These are phyloP conservation scores for Lamprotornis superbus DNA, from an alignment of 2,113 vertebrate genomes.

Conservation along the genomic window DNA sequence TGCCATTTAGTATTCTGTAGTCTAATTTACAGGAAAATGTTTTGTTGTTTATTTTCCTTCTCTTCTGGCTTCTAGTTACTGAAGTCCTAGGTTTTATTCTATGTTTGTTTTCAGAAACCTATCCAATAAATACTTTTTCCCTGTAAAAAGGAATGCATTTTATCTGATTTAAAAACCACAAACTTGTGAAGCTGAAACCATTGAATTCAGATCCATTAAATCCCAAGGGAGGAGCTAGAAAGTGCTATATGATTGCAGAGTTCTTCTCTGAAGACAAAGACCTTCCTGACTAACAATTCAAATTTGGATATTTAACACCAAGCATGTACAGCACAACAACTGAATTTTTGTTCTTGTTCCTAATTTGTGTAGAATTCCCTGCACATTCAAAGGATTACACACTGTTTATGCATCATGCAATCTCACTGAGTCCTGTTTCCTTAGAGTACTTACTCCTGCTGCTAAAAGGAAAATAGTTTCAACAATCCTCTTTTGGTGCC, in stretches of 20 bases:
- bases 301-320: background rate
- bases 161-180: slow-evolving; percentile 15
- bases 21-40: background rate
- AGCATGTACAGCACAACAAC: background rate
- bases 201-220: background rate
- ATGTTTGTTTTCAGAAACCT: slow-evolving; percentile 24
- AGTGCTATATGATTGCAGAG: background rate
- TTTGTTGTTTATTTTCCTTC: background rate
- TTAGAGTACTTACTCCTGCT: slow-evolving; percentile 74
- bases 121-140: slow-evolving; percentile 8
- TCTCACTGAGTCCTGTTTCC: slow-evolving; percentile 67
- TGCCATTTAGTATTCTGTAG: background rate
- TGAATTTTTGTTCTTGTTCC: slow-evolving; percentile 40
- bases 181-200: background rate
- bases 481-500: slow-evolving; percentile 75
- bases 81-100: background rate
- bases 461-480: slow-evolving; percentile 75
- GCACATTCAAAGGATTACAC: slow-evolving; percentile 73
- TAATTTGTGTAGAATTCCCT: slow-evolving; percentile 61
- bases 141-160: slow-evolving; percentile 1
- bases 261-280: background rate
- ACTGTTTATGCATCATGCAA: slow-evolving; percentile 71
- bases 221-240: background rate
- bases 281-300: background rate
- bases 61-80: background rate